Conservation (phyloP, 2,113 vertebrate species). For the Bubalus kerabau region DNA sequence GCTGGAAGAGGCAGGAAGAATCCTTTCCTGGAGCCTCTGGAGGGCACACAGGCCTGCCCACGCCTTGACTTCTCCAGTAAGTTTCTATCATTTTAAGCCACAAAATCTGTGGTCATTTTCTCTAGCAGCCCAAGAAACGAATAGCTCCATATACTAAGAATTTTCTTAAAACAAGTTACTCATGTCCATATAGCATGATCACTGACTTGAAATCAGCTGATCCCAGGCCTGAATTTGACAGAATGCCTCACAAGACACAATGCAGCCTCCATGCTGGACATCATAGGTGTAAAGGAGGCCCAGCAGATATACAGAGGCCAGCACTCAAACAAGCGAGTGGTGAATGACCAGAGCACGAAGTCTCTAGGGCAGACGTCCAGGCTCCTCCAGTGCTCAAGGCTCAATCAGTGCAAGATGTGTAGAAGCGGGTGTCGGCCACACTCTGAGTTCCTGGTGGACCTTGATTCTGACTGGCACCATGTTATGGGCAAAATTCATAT, state of each 20-base stretch:
- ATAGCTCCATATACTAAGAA: neutral
- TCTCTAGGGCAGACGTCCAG: neutral
- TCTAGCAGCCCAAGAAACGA: neutral
- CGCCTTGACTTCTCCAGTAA: neutral
- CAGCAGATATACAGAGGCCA: neutral
- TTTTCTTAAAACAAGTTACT: neutral
- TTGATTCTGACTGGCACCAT: too few species aligned
- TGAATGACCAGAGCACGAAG: rapidly evolving
- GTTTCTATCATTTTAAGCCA: neutral
- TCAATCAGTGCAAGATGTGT: rapidly evolving
- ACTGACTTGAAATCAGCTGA: neutral
- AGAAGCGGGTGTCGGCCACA: neutral
- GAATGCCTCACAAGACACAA: neutral
- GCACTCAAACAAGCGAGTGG: rapidly evolving
- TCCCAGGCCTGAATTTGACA: neutral
- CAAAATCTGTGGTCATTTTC: neutral
- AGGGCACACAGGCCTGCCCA: neutral
- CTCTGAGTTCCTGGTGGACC: too few species aligned
- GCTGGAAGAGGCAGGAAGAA: neutral
- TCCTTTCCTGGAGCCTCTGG: neutral
- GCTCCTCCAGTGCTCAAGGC: neutral
- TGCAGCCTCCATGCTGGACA: rapidly evolving
- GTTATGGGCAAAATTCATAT: neutral
- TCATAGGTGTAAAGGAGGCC: neutral
- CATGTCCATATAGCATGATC: neutral